phyloP scores from a whole-genome alignment of 2,113 vertebrate species.

The Hypomesus transpacificus region DNA sequence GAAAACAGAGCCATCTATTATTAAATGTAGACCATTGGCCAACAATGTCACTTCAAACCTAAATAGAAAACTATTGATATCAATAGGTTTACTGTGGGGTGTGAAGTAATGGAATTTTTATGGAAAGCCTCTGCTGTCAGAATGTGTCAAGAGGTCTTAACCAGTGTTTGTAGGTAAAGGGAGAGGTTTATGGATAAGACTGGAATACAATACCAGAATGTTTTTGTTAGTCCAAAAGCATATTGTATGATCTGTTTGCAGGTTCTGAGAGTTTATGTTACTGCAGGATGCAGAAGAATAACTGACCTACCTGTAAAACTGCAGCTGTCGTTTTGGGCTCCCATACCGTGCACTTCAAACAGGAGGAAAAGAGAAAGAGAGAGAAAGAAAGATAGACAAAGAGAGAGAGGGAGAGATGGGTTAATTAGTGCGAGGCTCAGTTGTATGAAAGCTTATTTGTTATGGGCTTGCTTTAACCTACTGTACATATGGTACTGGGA shows the following conservation, averaged over 20 bases:
- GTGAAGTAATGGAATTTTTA: not conserved
- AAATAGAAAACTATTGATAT: conserved; percentile 37
- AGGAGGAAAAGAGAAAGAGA: not conserved
- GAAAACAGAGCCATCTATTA: conserved; percentile 44
- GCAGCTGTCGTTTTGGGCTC: conserved; percentile 87
- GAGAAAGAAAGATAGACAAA: not conserved
- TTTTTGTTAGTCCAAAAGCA: not conserved
- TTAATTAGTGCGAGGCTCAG: no score
- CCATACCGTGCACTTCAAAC: conserved; percentile 72
- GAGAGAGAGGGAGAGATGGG: not conserved
- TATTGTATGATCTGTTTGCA: not conserved
- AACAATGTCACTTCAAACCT: conserved; percentile 29
- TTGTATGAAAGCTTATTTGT: no score
- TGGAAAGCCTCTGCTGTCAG: not conserved
- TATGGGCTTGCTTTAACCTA: no score
- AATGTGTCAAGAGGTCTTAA: not conserved
- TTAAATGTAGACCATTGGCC: conserved; percentile 34
- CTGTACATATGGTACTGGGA: no score
- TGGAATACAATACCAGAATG: no score
- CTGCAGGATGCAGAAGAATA: not conserved
- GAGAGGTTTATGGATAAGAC: not conserved
- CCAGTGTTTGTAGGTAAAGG: not conserved
- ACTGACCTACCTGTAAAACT: conserved; percentile 84
- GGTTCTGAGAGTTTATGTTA: no score
- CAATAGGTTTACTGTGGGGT: conserved; percentile 12